These are phyloP conservation scores for Lasius fuliginosus DNA, from an alignment of 2,888 invertebrate genomes.

Conservation along the genomic window DNA sequence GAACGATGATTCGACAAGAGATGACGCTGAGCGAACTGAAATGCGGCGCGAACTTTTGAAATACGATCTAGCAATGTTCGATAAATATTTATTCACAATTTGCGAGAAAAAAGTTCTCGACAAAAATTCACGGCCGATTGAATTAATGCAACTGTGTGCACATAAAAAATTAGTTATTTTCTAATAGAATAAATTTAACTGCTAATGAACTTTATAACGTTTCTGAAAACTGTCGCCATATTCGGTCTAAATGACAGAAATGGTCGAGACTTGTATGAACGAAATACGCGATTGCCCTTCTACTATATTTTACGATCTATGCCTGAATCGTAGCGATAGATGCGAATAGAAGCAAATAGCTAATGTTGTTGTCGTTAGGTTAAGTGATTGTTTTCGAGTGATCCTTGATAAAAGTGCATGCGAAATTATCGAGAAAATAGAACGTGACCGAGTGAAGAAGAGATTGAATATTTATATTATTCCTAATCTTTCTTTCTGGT, in stretches of 20 bases:
- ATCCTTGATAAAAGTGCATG: not conserved
- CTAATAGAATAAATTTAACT: too few relatives aligned
- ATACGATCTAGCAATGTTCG: not conserved
- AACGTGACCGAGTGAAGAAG: not conserved
- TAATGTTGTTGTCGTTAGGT: conserved; percentile 12
- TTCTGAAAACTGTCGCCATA: too few relatives aligned
- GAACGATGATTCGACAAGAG: too few relatives aligned
- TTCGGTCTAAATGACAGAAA: too few relatives aligned
- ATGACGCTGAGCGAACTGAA: not conserved
- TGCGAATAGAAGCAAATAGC: not conserved
- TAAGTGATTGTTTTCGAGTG: not conserved
- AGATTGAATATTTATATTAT: not conserved
- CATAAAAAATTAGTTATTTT: too few relatives aligned
- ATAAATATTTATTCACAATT: too few relatives aligned
- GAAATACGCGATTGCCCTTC: not conserved
- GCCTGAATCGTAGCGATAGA: not conserved
- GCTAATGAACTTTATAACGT: too few relatives aligned
- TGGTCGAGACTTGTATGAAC: too few relatives aligned
- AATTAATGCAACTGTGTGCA: too few relatives aligned
- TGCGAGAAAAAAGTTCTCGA: too few relatives aligned
- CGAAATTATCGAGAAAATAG: not conserved
- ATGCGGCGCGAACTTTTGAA: not conserved
- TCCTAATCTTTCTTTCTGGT: not conserved
- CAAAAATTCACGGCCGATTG: too few relatives aligned
- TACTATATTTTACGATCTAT: not conserved